These are phyloP conservation scores for Megalops cyprinoides DNA, from an alignment of 2,797 vertebrate genomes.

Conservation along the genomic window DNA sequence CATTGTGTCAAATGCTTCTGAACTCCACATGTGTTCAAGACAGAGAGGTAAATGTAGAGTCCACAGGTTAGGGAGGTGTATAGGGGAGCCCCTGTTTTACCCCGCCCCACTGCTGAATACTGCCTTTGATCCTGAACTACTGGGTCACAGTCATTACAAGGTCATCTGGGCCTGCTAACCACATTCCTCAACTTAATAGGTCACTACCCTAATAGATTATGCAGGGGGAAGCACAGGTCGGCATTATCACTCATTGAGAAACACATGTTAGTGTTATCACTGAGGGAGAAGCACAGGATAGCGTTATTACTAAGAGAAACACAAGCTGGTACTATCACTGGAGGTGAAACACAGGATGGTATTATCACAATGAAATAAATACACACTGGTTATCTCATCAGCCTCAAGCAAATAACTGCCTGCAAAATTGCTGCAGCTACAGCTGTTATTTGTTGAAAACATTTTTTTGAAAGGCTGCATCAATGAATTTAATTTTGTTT, in stretches of 20 bases:
- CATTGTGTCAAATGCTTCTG: not conserved
- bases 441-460: not conserved
- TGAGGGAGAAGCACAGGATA: not conserved
- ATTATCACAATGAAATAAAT: not conserved
- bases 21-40: not conserved
- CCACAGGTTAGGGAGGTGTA: not conserved
- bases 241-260: not conserved
- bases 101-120: not conserved
- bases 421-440: not conserved
- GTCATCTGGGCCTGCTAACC: not conserved
- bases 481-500: not conserved
- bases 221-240: not conserved
- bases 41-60: not conserved
- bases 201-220: constrained; percentile 4
- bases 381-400: not conserved
- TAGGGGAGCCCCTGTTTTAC: too few species aligned
- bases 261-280: not conserved
- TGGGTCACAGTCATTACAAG: constrained; percentile 9
- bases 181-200: constrained; percentile 1
- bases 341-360: not conserved
- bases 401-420: not conserved
- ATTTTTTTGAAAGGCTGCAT: not conserved
- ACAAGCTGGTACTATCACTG: not conserved
- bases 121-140: constrained; percentile 13
- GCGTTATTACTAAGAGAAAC: not conserved